Base-by-base conservation (phyloP, 2,113 vertebrate genomes). In the Chelonoidis abingdonii region DNA sequence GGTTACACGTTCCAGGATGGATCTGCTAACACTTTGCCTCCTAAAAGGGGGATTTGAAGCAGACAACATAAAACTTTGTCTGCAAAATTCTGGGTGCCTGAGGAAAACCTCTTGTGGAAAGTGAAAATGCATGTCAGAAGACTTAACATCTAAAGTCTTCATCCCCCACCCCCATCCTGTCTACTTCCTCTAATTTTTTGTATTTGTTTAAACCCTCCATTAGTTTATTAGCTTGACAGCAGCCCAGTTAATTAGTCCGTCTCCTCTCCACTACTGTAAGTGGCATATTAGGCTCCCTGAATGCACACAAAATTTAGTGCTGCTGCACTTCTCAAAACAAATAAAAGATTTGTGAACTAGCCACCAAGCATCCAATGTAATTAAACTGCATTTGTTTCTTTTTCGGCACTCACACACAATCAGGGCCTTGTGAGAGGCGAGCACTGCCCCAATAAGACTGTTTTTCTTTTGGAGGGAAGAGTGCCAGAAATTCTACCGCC, bases 381-480 rank as follows among this genome's bases (percentile, higher is more conserved):
- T 98, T 98, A 98, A 99, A 98, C 94, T 97, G 98, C 97, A 98
- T 98, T 98, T 98, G 98, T 98, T 98, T 98, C 98, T 98, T 97
- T 98, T 97, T 93, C 96, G 85, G 97, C 96, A 86, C 97, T 94
- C 85, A 54, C 92, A 89, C 96, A 98, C 98, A 99, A 98, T 99
- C 94, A 85, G 88, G 96, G 98, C 98, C 98, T 99, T 99, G 98
- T 98, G 86, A 88, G 92, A 93, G 82, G 98, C 89, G 93, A 97
- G 96, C 96, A 35, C 97, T 98, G 96, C 97, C 93, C 97, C 93
- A 95, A 96, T 97, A 96, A 89, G 94, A 93, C 97, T 97, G 94
- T 98, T 98, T 98, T 98, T 98, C 98, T 98, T 98, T 38, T 93
- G 88, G 95, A 98, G 97, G 97, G 97, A 98, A 97, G 95, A 94